phyloP scores from a whole-genome alignment of 2,888 invertebrate genomes.

The Drosophila austrosaltans region DNA sequence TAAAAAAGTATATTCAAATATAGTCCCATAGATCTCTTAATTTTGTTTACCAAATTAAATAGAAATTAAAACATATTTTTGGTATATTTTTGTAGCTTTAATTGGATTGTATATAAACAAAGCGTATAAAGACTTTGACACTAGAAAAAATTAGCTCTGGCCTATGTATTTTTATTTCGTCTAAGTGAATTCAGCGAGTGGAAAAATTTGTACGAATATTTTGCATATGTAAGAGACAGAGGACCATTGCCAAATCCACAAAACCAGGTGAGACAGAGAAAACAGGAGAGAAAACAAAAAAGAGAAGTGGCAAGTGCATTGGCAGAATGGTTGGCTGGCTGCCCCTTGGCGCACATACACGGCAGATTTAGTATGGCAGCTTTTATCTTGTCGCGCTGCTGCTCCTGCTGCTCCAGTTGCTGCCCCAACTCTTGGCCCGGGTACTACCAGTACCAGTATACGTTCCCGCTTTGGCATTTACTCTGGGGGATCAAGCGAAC shows the following conservation, averaged over 20 bases:
- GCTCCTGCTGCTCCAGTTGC: conserved; percentile 15
- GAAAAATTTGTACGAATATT: conserved; percentile 59
- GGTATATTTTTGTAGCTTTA: no score
- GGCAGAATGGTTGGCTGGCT: conserved; percentile 23
- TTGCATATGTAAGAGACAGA: conserved; percentile 54
- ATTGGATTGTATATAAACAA: no score
- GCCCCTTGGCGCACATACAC: conserved; percentile 67
- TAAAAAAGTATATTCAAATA: no score
- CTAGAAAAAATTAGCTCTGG: conserved; percentile 21
- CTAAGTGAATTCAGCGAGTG: conserved; percentile 67
- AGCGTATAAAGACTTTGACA: conserved; percentile 29
- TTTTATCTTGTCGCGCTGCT: conserved; percentile 69
- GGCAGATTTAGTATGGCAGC: conserved; percentile 69
- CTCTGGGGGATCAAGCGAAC: conserved; percentile 65
- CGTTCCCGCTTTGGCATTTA: conserved; percentile 22
- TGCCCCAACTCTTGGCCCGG: not conserved
- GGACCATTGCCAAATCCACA: conserved; percentile 31
- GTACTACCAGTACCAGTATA: not conserved
- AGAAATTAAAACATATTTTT: no score
- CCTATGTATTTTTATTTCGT: conserved; percentile 39
- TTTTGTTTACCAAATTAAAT: no score
- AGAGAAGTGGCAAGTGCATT: conserved; percentile 29
- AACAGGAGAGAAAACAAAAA: conserved; percentile 5
- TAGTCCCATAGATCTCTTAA: no score
- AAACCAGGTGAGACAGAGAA: conserved; percentile 41